Conservation (phyloP, 2,888 invertebrate species). For the Autographa gamma region DNA sequence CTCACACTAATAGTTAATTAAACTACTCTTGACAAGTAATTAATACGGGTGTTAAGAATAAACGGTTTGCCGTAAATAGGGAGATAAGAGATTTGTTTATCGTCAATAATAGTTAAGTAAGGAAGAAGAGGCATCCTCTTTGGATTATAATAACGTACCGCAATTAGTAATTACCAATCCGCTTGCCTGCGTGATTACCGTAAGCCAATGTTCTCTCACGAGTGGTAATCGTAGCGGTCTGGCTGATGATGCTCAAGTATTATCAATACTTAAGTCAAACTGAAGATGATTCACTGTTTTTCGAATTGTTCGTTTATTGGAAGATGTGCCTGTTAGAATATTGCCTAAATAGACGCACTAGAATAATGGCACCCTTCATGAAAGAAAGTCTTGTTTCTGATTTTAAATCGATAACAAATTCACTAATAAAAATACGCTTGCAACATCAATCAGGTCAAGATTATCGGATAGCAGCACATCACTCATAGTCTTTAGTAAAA, state of each 20-base stretch:
- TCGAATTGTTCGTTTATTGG: neutral
- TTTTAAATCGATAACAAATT: no score
- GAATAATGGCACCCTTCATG: no score
- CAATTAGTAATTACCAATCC: slow-evolving; percentile 8
- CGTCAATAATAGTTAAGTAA: neutral
- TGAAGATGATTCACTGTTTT: neutral
- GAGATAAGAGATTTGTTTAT: neutral
- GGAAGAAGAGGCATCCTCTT: slow-evolving; percentile 8
- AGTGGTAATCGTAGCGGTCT: slow-evolving; percentile 6
- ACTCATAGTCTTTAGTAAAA: slow-evolving; percentile 32
- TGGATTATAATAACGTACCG: slow-evolving; percentile 5
- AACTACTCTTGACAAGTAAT: slow-evolving; percentile 37
- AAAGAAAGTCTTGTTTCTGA: no score
- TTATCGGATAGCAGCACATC: slow-evolving; percentile 32
- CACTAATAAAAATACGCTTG: slow-evolving; percentile 3
- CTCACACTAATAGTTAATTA: slow-evolving; percentile 8
- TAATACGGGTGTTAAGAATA: slow-evolving; percentile 25
- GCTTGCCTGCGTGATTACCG: slow-evolving; percentile 5
- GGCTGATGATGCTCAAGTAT: slow-evolving; percentile 5
- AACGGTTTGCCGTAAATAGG: neutral
- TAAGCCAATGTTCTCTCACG: slow-evolving; percentile 8
- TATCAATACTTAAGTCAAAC: neutral
- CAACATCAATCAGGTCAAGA: neutral
- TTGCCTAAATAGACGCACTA: neutral
- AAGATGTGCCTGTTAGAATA: neutral